Evolutionary conservation across 2,113 vertebrate genomes (phyloP).

Genomic region (Dicerorhinus sumatrensis): DNA sequence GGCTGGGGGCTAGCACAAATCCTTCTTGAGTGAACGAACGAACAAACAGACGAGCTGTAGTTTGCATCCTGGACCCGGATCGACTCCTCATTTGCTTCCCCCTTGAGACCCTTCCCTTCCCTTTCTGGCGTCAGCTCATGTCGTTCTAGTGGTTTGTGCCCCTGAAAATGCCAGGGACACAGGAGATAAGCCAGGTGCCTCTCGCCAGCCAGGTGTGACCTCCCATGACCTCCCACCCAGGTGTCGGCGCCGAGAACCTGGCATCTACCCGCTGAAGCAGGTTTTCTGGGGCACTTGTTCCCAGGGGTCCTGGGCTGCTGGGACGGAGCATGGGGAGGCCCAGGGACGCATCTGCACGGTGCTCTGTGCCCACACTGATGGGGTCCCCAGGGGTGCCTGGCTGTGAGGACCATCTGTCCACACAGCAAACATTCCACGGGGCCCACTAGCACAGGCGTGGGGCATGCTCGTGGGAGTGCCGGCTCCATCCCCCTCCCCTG

Average conservation of each 20-base stretch:
- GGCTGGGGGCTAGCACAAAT: background rate
- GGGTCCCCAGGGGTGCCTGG: background rate
- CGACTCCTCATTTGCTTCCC: background rate
- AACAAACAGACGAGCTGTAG: background rate
- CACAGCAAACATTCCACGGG: background rate
- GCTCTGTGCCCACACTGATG: background rate
- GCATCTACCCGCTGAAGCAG: background rate
- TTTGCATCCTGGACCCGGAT: background rate
- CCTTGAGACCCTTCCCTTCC: background rate
- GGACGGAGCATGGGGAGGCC: background rate
- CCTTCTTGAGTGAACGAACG: background rate
- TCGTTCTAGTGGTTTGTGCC: background rate
- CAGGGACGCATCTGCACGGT: rapidly evolving
- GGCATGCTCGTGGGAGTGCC: background rate
- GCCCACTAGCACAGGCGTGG: background rate
- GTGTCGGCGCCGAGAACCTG: background rate
- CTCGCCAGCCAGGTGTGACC: background rate
- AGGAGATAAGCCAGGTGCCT: background rate
- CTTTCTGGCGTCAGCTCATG: background rate
- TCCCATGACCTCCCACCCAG: background rate
- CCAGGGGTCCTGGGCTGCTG: background rate
- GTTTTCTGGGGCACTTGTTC: background rate
- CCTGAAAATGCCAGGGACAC: background rate
- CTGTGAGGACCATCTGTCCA: rapidly evolving
- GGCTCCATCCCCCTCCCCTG: background rate